phyloP scores from a whole-genome alignment of 2,113 vertebrate genomes.

The Bufo bufo region DNA sequence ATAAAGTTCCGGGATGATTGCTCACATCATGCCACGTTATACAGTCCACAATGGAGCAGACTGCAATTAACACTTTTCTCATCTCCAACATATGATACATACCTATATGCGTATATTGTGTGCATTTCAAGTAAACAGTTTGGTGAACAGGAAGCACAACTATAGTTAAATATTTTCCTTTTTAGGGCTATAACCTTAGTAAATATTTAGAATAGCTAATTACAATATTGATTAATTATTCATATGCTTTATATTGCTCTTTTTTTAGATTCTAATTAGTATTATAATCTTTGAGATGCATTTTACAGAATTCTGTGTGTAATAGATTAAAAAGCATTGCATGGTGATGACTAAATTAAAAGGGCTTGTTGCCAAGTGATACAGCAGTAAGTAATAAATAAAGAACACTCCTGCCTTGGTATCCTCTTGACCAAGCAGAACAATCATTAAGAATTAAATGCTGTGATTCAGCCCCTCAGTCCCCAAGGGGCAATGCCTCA shows the following conservation, averaged over 20 bases:
- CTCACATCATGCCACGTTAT: neutral
- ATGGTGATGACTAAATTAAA: constrained; percentile 71
- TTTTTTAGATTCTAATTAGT: constrained; percentile 56
- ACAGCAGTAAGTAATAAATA: constrained; percentile 69
- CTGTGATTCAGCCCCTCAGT: constrained; percentile 65
- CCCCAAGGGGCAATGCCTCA: constrained; percentile 63
- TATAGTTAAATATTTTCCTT: neutral
- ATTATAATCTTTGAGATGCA: constrained; percentile 60
- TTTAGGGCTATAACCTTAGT: neutral
- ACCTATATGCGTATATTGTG: neutral
- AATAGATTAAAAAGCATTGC: constrained; percentile 63
- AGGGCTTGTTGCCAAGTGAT: constrained; percentile 67
- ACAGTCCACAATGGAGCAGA: neutral
- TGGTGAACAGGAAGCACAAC: neutral
- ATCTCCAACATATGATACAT: neutral
- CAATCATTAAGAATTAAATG: constrained; percentile 72
- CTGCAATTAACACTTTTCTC: neutral
- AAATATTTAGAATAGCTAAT: neutral
- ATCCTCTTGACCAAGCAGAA: constrained; percentile 70
- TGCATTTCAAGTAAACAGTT: neutral
- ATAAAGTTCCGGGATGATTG: neutral
- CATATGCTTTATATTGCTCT: neutral
- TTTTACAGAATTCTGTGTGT: constrained; percentile 60
- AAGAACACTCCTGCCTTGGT: constrained; percentile 63
- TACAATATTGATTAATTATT: neutral